Conservation (phyloP, 2,797 vertebrate genomes). For the Gallinago solitaria region DNA sequence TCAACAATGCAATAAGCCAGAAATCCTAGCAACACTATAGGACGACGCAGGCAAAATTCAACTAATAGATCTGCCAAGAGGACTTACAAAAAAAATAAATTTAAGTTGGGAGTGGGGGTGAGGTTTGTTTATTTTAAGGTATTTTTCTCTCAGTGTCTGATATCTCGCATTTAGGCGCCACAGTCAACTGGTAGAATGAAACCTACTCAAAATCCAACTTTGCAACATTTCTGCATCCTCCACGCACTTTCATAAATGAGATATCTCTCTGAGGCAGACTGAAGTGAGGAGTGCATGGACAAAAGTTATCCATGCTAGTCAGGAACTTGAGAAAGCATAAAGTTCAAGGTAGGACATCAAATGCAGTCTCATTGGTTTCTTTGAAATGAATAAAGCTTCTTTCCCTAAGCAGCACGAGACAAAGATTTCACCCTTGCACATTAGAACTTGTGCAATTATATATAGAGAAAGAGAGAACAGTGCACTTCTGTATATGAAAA, state of each 20-base stretch:
- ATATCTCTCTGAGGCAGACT: neutral
- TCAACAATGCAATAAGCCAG: neutral
- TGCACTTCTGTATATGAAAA: neutral
- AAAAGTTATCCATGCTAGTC: neutral
- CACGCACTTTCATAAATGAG: neutral
- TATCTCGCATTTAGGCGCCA: neutral
- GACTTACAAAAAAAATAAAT: neutral
- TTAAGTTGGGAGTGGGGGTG: too few relatives aligned
- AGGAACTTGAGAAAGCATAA: neutral
- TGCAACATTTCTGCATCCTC: neutral
- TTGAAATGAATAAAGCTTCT: neutral
- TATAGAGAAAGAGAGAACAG: rapidly evolving
- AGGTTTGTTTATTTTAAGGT: neutral
- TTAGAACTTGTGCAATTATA: neutral
- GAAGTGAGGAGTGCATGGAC: rapidly evolving
- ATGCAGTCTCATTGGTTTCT: neutral
- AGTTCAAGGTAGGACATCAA: neutral
- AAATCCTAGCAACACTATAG: neutral
- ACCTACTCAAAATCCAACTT: neutral
- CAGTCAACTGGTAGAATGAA: neutral
- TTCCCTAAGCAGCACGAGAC: neutral
- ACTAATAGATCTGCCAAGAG: neutral
- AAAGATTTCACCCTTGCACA: neutral
- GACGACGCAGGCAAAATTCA: neutral
- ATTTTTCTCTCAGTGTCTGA: neutral